Percentiles rank a stretch among this genome's conserved stretches.
Evolutionary conservation across 2,797 vertebrate species (phyloP).

Genomic region (Poecilia wingei): DNA sequence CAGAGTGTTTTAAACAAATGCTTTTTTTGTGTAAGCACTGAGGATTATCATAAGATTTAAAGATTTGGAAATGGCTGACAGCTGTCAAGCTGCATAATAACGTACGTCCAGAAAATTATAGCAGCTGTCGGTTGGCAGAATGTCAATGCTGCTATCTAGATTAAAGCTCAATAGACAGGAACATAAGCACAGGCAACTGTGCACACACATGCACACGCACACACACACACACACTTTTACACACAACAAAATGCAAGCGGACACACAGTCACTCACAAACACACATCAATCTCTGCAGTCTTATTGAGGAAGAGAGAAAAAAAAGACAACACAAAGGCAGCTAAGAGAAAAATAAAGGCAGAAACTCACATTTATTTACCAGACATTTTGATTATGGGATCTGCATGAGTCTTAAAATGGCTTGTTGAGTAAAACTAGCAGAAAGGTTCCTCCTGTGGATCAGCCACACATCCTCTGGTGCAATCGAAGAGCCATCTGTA

Average conservation of each 20-base stretch:
- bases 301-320: slow-evolving; percentile 21
- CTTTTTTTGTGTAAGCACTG: slow-evolving; percentile 78
- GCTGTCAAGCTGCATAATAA: slow-evolving; percentile 80
- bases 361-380: slow-evolving; percentile 43
- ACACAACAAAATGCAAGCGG: slow-evolving; percentile 27
- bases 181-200: slow-evolving; percentile 43
- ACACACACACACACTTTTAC: slow-evolving; percentile 10
- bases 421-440: slow-evolving; percentile 56
- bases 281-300: slow-evolving; percentile 28
- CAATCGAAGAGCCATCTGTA: slow-evolving; percentile 57
- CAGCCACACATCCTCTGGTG: slow-evolving; percentile 68
- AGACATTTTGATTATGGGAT: slow-evolving; percentile 55
- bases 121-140: slow-evolving; percentile 73
- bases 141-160: slow-evolving; percentile 76
- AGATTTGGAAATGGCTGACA: slow-evolving; percentile 84
- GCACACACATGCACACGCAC: slow-evolving; percentile 7
- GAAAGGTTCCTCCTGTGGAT: slow-evolving; percentile 61
- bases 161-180: slow-evolving; percentile 76
- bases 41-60: slow-evolving; percentile 84
- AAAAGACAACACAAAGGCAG: slow-evolving; percentile 8
- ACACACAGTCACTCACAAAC: slow-evolving; percentile 36
- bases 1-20: slow-evolving; percentile 80
- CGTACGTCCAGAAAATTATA: slow-evolving; percentile 77
- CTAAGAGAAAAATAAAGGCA: slow-evolving; percentile 43
- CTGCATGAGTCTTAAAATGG: slow-evolving; percentile 63